Conservation (phyloP, 2,797 vertebrate species). For the Bryconaethiops microstoma region DNA sequence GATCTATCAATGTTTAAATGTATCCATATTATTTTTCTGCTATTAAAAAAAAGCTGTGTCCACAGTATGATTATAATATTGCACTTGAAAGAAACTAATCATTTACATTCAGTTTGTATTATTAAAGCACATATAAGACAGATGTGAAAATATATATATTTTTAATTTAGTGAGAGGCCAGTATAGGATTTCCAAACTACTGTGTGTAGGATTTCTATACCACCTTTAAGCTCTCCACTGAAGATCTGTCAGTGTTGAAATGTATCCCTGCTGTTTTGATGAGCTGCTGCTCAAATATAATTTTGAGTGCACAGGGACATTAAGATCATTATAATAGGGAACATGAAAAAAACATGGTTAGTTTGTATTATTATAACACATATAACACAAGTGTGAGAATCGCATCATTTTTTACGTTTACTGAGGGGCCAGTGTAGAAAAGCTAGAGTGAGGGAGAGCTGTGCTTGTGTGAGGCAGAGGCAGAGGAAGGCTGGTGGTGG, state of each 20-base stretch:
- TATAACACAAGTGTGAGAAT: background rate
- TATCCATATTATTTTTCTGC: background rate
- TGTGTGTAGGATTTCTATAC: background rate
- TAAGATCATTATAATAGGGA: background rate
- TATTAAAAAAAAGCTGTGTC: background rate
- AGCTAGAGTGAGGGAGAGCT: constrained; percentile 37
- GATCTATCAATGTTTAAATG: background rate
- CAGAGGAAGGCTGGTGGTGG: constrained; percentile 58
- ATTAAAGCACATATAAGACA: background rate
- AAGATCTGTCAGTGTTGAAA: too few species aligned
- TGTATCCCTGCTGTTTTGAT: background rate
- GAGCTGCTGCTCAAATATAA: background rate
- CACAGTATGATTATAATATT: background rate
- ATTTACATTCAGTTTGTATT: background rate
- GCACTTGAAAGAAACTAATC: background rate
- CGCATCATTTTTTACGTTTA: background rate
- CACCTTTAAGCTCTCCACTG: background rate
- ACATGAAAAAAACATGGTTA: background rate
- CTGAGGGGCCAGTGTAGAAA: constrained; percentile 14
- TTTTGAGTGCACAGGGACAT: too few species aligned
- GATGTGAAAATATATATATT: too few species aligned
- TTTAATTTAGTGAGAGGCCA: background rate
- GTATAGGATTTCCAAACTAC: background rate
- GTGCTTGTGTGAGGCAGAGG: constrained; percentile 55
- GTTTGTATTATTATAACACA: background rate